Evolutionary conservation across 2,797 vertebrate genomes (phyloP).

Genomic region (Leuciscus waleckii): DNA sequence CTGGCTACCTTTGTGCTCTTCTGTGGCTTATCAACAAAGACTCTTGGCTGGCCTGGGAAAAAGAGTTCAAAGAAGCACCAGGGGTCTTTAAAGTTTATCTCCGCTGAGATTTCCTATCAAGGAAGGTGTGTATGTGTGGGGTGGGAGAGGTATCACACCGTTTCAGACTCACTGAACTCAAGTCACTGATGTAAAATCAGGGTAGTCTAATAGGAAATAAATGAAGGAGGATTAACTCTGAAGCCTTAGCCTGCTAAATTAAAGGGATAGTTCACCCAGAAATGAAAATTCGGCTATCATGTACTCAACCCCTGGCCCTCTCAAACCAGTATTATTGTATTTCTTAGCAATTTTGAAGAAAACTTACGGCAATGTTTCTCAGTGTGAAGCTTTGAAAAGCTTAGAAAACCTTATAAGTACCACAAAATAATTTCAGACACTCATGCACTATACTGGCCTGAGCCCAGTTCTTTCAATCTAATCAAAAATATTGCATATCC

Average conservation of each 20-base stretch:
- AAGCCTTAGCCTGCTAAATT: conserved; percentile 1
- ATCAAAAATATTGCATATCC: background rate
- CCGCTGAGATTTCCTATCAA: conserved; percentile 37
- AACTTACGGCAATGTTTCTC: background rate
- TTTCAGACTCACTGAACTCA: conserved; percentile 61
- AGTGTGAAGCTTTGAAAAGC: background rate
- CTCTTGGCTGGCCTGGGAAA: background rate
- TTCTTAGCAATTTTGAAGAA: conserved; percentile 6
- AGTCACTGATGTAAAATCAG: conserved; percentile 25
- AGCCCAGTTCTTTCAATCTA: background rate
- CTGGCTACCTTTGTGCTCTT: conserved; percentile 20
- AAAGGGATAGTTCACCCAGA: background rate
- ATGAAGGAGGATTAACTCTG: conserved; percentile 33
- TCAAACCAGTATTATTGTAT: background rate
- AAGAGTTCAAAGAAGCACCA: conserved; percentile 45
- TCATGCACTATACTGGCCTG: background rate
- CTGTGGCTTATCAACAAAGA: conserved; percentile 52
- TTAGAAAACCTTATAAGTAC: background rate
- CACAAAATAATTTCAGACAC: background rate
- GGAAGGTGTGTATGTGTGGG: conserved; percentile 13
- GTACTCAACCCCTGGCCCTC: background rate
- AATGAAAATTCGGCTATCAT: background rate
- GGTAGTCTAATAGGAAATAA: conserved; percentile 30
- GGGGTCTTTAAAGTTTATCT: conserved; percentile 60
- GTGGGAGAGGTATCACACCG: conserved; percentile 13